Base-by-base conservation (phyloP, 2,797 vertebrate species). In the Atherinosoma microstoma region DNA sequence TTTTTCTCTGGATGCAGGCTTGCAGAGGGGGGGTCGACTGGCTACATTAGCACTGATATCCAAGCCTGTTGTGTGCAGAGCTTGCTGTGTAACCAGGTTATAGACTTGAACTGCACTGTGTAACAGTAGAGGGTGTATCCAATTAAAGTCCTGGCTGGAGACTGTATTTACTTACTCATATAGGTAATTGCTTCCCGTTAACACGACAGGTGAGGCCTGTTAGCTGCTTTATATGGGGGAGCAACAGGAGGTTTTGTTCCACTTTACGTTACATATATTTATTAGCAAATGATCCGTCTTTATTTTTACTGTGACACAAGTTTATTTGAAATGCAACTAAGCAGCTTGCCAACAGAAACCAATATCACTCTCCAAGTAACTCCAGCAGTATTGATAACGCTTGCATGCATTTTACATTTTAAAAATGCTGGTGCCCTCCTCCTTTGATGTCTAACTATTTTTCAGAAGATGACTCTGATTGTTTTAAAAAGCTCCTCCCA, bases 161-260 rank as follows among this genome's bases (percentile, higher is more conserved):
- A 85, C 79, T 73, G 80, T 78, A 86, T 93, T 91, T 81, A 89
- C 91, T 94, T 93, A 76, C 89, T 53, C 75, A 61, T 84, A 84
- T 90, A 84, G 88, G 84, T 90, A 89, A 93, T 92, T 92, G 82
- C 83, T 91, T 92, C 90, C 89, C 89, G 76, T 89, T 88, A 87
- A 85, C 82, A 79, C 88, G 85, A 80, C 90, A 92, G 89, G 86
- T 91, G 90, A 91, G 77, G 66, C 66, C 85, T 72, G 76, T 85
- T 84, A 88, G 85, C 63, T 73, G 35, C 70, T 88, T 88, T 82
- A 86, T 65, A 45, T 32, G 30, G 73, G 67, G 74, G 76, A 82
- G 65, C 70, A 77, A 75, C 54, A 58, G 40, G 34, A 49, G 69
- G 69, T 70, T 87, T 84, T 65, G 27, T 76, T 73, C 35, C 64